phyloP scores from a whole-genome alignment of 2,113 vertebrate species.

The Melanotaenia duboulayi region DNA sequence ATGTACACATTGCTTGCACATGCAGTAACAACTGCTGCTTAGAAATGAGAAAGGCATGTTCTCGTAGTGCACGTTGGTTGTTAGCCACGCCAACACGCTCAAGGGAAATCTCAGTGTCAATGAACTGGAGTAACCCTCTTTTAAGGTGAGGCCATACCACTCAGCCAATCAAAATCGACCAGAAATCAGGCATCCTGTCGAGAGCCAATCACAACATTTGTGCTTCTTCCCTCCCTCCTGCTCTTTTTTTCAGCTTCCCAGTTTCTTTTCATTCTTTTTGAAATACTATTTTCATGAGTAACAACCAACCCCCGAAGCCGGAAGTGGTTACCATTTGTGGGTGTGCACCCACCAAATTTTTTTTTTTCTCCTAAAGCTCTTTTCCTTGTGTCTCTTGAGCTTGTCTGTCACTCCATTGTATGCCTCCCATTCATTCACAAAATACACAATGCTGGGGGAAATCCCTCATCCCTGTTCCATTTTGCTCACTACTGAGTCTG shows the following conservation, averaged over 20 bases:
- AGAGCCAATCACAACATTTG: slow-evolving; percentile 77
- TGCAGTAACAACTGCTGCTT: slow-evolving; percentile 16
- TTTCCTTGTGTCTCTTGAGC: slow-evolving; percentile 45
- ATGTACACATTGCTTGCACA: slow-evolving; percentile 26
- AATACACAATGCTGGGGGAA: slow-evolving; percentile 55
- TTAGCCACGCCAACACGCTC: slow-evolving; percentile 39
- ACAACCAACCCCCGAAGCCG: slow-evolving; percentile 52
- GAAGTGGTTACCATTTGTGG: slow-evolving; percentile 55
- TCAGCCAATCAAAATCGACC: slow-evolving; percentile 72
- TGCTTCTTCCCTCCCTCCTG: slow-evolving; percentile 10
- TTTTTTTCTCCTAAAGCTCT: slow-evolving; percentile 42
- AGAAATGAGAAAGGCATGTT: slow-evolving; percentile 26
- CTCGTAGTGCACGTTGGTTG: slow-evolving; percentile 23
- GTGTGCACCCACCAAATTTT: slow-evolving; percentile 26
- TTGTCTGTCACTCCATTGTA: slow-evolving; percentile 59
- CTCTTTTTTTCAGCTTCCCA: slow-evolving; percentile 18
- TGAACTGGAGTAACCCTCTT: slow-evolving; percentile 80
- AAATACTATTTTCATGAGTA: slow-evolving; percentile 68
- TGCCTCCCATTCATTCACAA: slow-evolving; percentile 67
- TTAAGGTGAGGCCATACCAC: slow-evolving; percentile 80
- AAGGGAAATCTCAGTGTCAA: slow-evolving; percentile 58
- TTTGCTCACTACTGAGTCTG: slow-evolving; percentile 22
- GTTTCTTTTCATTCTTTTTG: slow-evolving; percentile 55
- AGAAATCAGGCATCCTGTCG: slow-evolving; percentile 76
- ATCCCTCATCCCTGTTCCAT: slow-evolving; percentile 38